Base-by-base conservation (phyloP, 2,113 vertebrate species). In the Gorsachius goisagi region DNA sequence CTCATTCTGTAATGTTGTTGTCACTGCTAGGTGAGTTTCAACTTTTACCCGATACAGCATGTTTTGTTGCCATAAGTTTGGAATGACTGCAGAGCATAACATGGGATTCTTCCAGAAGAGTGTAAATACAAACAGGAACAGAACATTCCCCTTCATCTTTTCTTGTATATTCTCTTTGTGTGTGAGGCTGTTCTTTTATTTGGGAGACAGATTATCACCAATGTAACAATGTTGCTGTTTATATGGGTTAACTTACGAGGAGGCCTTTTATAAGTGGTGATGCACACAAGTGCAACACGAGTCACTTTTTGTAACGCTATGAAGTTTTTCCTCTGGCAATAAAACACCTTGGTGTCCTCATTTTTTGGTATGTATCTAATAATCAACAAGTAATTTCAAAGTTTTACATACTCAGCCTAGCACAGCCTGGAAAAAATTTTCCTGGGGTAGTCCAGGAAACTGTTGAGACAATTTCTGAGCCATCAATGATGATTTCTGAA, bases 1-100 rank as follows among this genome's bases (percentile, higher is more conserved):
- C 9, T 18, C 12, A 1, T 24, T 76, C 28, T 32, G 15, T 12
- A 35, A 6, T 4, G 6, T 1, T 16, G 28, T 0, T 83, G 56
- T 37, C 47, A 1, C 32, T 33, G 32, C 28, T 12, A 49, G 63
- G 55, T 22, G 52, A 58, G 37, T 26, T 45, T 59, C 33, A 22
- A 0, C 4, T 79, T 63, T 68, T 39, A 15, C 41, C 52, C 67
- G 2, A 2, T 11, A 4, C 2, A 6, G 13, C 19, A 2, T 27
- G 41, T 62, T 76, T 44, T 44, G 23, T 81, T 85, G 80, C 85
- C 3, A 0, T 49, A 22, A 76, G 50, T 35, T 81, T 26, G 66
- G 55, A 74, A 53, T 19, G 37, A 37, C 50, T 50, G 44, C 55
- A n/a, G 75, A 47, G 62, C 47, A 26, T 33, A 20, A 32, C 27